Evolutionary conservation across 2,888 invertebrate species (phyloP), one percentile per base, ranked within the genome.

Genomic region (Oligia fasciuncula): DNA sequence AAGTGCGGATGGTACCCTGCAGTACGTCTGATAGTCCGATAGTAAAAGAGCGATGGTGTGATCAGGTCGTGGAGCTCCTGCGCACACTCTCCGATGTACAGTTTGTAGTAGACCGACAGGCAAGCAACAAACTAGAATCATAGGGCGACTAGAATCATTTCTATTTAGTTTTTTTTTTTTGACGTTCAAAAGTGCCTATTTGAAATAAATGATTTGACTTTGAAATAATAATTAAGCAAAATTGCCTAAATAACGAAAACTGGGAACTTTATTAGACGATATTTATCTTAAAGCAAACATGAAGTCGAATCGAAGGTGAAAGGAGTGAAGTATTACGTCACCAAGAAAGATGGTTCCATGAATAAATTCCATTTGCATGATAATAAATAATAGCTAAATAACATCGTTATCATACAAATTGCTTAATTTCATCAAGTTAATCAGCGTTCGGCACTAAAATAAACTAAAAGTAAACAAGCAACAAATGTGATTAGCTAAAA

Each of bases 401-500:
- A n/a, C 29, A 49, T 51, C 46, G 29, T 40, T 73, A 57, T 23
- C 49, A 35, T 23, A 73, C 71, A 69, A 76, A 76, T 84, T 72
- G 35, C 65, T 74, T 76, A 76, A 84, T 75, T 76, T 43, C 51
- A 54, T 62, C 73, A 60, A 66, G 43, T 57, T 73, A 77, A 73
- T 76, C 70, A 49, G 69, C 17, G 14, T 62, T 54, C 51, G 40
- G n/a, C 57, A 82, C 54, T 76, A 57, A 63, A 67, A 54, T 74
- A 35, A 68, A 79, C 71, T 71, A 72, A 71, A 79, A 76, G 66
- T 76, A 85, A 74, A 79, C 76, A 73, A 78, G 68, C 23, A 67
- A 74, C 68, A 75, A 83, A 83, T 60, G 60, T 65, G 87, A 78
- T 83, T 83, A 57, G 62, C 57, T 19, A 68, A 69, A 74, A 74